A percentile compares a stretch with the other conserved stretches of the same genome.
Evolutionary conservation across 2,888 invertebrate species (phyloP).

Genomic region (Nowickia ferox): DNA sequence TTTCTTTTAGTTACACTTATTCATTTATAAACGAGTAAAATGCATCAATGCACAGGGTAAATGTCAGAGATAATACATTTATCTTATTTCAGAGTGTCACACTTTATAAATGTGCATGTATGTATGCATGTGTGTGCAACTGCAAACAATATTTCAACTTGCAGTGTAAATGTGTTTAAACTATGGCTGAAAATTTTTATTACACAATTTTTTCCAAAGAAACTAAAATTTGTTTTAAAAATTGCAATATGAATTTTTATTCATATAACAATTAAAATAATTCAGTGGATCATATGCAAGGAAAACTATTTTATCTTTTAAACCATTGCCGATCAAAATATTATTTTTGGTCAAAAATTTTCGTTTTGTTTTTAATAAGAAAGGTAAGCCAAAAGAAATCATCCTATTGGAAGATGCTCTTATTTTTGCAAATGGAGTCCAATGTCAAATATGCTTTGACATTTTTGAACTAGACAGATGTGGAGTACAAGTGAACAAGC

Average conservation of each 20-base stretch:
- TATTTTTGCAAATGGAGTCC: too few relatives aligned
- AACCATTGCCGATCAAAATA: too few relatives aligned
- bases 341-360: too few relatives aligned
- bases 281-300: not conserved
- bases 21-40: constrained; percentile 34
- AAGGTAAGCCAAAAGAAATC: too few relatives aligned
- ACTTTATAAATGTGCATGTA: constrained; percentile 19
- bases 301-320: too few relatives aligned
- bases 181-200: not conserved
- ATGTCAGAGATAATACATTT: constrained; percentile 61
- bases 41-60: constrained; percentile 58
- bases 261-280: not conserved
- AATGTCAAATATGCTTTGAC: too few relatives aligned
- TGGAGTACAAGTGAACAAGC: too few relatives aligned
- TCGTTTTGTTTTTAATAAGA: too few relatives aligned
- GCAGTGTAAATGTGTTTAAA: constrained; percentile 1
- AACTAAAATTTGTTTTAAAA: not conserved
- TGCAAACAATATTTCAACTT: not conserved
- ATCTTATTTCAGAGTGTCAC: constrained; percentile 53
- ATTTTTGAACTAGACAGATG: too few relatives aligned
- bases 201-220: not conserved
- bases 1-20: not conserved
- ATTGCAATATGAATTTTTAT: too few relatives aligned
- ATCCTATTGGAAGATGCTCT: too few relatives aligned
- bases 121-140: too few relatives aligned